Evolutionary conservation across 2,113 vertebrate species (phyloP), one percentile per base, ranked within the genome.

Genomic region (Caranx melampygus): DNA sequence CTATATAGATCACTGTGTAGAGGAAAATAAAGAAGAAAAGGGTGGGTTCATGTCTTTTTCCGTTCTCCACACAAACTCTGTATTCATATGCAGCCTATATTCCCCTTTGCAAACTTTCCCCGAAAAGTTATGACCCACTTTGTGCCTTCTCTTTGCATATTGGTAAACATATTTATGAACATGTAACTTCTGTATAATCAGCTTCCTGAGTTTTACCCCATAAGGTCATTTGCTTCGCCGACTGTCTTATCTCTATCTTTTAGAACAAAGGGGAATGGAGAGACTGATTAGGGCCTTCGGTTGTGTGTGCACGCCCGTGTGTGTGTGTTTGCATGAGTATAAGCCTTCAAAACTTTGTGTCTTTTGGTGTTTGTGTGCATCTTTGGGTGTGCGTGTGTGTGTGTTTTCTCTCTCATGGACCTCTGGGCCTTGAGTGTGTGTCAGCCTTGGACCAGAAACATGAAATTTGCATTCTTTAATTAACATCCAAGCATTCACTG

Each of bases 381-480:
- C 21, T 58, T 72, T 79, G 64, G 21, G 33, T 59, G 80, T 74
- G 68, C 34, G 65, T 64, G 66, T 74, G 34, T 60, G 54, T 44
- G 63, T 54, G 26, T 54, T 42, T 61, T 69, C 44, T 64, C 72
- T 74, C 78, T 69, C 34, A 13, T 83, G 84, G 84, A 93, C 90
- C 88, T 88, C 79, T 82, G 89, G 83, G 90, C 88, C 87, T 82
- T 34, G 42, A 75, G 80, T 86, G 79, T 83, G 81, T 91, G 86
- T 90, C 89, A 93, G 88, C 90, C 93, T 94, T 91, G 92, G 90
- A 91, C 90, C 88, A 91, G 86, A 94, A 94, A 90, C 87, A 90
- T 88, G 86, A 89, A 89, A 94, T 95, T 95, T 94, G 92, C 94
- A 95, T 94, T 93, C 92, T 92, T 91, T 94, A 94, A 94, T 95